A percentile compares a stretch with the other conserved stretches of the same genome.
phyloP scores from a whole-genome alignment of 2,888 invertebrate species.

The Actias luna region DNA sequence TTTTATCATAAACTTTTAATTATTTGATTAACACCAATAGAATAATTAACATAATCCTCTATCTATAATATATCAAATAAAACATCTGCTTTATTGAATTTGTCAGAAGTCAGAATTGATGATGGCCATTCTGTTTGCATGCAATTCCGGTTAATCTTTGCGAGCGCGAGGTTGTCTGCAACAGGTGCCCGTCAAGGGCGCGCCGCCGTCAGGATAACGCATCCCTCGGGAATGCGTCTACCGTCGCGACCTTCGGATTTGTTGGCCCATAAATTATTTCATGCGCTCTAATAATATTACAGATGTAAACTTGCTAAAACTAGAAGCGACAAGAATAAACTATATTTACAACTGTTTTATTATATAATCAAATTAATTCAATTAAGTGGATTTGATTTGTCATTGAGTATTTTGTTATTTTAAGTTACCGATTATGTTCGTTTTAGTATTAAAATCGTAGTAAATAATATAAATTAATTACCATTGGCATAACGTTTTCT shows the following conservation, averaged over 20 bases:
- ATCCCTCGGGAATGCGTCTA: constrained; percentile 31
- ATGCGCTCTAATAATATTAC: constrained; percentile 14
- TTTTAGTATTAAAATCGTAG: no score
- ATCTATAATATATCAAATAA: neutral
- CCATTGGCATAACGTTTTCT: no score
- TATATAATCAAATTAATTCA: no score
- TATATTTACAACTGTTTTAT: neutral
- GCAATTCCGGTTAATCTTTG: constrained; percentile 17
- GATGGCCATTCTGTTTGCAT: constrained; percentile 9
- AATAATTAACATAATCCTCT: neutral
- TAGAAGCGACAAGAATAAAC: constrained; percentile 2
- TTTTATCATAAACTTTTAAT: no score
- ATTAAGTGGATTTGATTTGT: no score
- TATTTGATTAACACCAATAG: no score
- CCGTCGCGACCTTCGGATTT: constrained; percentile 40
- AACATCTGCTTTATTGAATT: neutral
- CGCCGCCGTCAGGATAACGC: constrained; percentile 22
- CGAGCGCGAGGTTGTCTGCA: constrained; percentile 18
- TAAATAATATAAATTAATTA: no score
- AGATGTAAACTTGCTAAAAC: constrained; percentile 6
- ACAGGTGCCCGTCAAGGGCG: constrained; percentile 25
- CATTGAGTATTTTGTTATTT: no score
- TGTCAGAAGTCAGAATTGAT: neutral
- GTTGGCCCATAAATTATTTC: constrained; percentile 27
- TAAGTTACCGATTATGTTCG: no score